Evolutionary conservation across 1,140 invertebrate species (phyloP).

Genomic region (Mercenaria mercenaria): DNA sequence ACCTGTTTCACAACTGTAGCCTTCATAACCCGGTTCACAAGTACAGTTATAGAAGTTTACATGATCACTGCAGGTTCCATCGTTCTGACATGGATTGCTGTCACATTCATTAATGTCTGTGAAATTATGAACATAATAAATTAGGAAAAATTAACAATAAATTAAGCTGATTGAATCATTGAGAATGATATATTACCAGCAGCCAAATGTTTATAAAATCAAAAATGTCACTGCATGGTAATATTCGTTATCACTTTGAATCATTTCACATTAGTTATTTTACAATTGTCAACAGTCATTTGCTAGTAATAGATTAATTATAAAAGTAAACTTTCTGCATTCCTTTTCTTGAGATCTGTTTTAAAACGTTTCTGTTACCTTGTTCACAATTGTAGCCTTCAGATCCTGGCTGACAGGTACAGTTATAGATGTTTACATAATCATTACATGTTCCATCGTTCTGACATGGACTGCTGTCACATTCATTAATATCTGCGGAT

Average conservation of each 20-base stretch:
- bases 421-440: not conserved
- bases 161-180: too few species aligned
- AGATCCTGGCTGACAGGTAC: not conserved
- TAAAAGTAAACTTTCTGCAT: too few species aligned
- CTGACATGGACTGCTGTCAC: not conserved
- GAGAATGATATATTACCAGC: too few species aligned
- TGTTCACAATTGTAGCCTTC: not conserved
- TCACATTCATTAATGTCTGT: slow-evolving; percentile 96
- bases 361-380: too few species aligned
- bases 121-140: too few species aligned
- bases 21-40: slow-evolving; percentile 88
- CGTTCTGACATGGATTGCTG: slow-evolving; percentile 95
- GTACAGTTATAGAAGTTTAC: slow-evolving; percentile 88
- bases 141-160: too few species aligned
- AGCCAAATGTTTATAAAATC: too few species aligned
- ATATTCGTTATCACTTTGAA: too few species aligned
- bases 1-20: not conserved
- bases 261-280: not conserved
- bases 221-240: too few species aligned
- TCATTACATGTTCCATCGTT: slow-evolving; percentile 10
- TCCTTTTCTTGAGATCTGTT: too few species aligned
- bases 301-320: too few species aligned
- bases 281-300: too few species aligned
- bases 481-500: not conserved
- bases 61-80: slow-evolving; percentile 92